Base-by-base conservation (phyloP, 1,140 invertebrate species). In the Pectinophora gossypiella region DNA sequence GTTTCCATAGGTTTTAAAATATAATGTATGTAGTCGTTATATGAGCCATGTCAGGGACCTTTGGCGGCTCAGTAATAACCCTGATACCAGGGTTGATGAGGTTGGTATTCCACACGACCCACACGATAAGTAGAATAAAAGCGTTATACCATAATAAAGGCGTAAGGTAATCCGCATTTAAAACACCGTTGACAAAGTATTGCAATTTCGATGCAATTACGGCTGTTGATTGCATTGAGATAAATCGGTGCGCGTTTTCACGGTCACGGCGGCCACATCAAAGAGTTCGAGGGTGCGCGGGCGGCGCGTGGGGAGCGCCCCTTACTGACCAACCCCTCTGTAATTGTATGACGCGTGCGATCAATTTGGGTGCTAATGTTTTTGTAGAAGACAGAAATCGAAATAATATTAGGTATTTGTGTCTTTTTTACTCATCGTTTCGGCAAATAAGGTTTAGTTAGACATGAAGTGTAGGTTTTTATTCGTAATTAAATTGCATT, bases 221-320 rank as follows among this genome's bases (percentile, higher is more conserved):
- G 71, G 70, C 64, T 68, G 72, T 73, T 81, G 76, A 85, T 82
- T 71, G 72, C 70, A 59, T 67, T 67, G 64, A 65, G 71, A 73
- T 72, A 76, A 80, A 82, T 80, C 75, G 68, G 54, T 65, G 61
- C 67, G 63, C 65, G 74, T 72, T 75, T 79, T 81, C 75, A 76
- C 76, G 79, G 79, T 80, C 81, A 75, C 75, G 36, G 67, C 64
- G 61, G 68, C 78, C 73, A 76, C 77, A 76, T 85, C 81, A 85
- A 85, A 85, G 79, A 85, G 79, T 81, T 83, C n/a, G 60, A 58
- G 55, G 59, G 57, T 50, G 48, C 52, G 19, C 44, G 47, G 58
- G 53, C 52, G 63, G 52, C 23, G 54, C 35, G 40, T 36, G 56
- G 47, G 20, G 19, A 13, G 48, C 36, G 21, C 27, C 27, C 27